Conservation (phyloP, 1,140 invertebrate species). For the Eueides isabella region DNA sequence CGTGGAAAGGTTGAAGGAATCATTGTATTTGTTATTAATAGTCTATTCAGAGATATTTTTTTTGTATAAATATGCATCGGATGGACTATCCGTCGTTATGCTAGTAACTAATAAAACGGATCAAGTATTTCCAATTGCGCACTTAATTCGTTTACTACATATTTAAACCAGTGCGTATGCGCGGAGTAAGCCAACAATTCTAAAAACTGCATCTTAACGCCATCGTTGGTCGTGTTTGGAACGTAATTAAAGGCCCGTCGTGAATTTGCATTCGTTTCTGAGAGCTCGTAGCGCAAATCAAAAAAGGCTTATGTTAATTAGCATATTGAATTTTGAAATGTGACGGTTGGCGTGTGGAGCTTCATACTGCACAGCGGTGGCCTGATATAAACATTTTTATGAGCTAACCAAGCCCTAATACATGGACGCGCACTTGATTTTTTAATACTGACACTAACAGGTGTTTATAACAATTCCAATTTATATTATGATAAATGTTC, state of each 20-base stretch:
- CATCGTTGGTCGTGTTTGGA: constrained; percentile 71
- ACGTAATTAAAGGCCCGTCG: constrained; percentile 75
- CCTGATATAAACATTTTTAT: constrained; percentile 65
- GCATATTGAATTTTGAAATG: constrained; percentile 81
- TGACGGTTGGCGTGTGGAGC: constrained; percentile 74
- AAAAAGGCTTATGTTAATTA: constrained; percentile 77
- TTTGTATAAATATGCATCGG: background rate
- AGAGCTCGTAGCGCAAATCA: constrained; percentile 75
- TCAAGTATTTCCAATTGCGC: constrained; percentile 43
- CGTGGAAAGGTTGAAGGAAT: constrained; percentile 46
- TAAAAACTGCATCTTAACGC: constrained; percentile 78
- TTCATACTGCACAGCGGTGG: constrained; percentile 73
- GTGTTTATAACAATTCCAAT: constrained; percentile 25
- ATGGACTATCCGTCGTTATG: too few species aligned
- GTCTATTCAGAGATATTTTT: constrained; percentile 14
- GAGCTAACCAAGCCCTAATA: constrained; percentile 35
- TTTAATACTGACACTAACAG: constrained; percentile 24
- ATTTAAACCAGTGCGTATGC: constrained; percentile 62
- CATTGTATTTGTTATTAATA: constrained; percentile 32
- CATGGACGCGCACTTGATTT: constrained; percentile 46
- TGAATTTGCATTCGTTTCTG: constrained; percentile 78
- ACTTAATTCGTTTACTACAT: constrained; percentile 68
- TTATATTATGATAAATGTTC: background rate
- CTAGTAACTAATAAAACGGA: too few species aligned
- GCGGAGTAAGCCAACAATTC: constrained; percentile 63